Base-by-base conservation (phyloP, 2,888 invertebrate genomes). In the Andrena flavipes region DNA sequence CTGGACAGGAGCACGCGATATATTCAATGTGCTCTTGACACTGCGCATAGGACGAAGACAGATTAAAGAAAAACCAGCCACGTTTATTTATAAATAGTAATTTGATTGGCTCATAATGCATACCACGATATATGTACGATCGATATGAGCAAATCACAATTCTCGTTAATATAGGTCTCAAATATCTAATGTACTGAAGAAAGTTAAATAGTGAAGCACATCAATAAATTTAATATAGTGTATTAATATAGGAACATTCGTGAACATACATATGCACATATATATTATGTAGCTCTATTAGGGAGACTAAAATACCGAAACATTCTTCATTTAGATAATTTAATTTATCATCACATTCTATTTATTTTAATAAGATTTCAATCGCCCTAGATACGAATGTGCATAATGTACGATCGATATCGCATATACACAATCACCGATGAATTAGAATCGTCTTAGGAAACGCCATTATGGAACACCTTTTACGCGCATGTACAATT, bases 31-130 rank as follows among this genome's bases (percentile, higher is more conserved):
- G 67, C 62, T 80, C 71, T 80, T 76, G 71, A 80, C 75, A 80
- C 75, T 80, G 76, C 74, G 60, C 76, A 70, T 62, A 64, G 82
- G 68, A 81, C 60, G 67, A 80, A 80, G 49, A 64, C 67, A 71
- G 70, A 72, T 70, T 82, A 70, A 82, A 82, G 81, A 82, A 78
- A 84, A 78, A 87, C 69, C 72, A 80, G 76, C 80, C 70, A 64
- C 70, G 76, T 88, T 85, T 89, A 89, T 89, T 89, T 87, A 87
- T 90, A 89, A 82, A 84, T 63, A 75, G 79, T 84, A 89, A 82
- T 81, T 85, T 79, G 78, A 89, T 89, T 90, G 88, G 90, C 20
- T 82, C 74, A 76, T 71, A 71, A 79, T 65, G 54, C 75, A 76
- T 63, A 76, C 51, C 77, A 77, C 69, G 70, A 77, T 70, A 67